Evolutionary conservation across 2,797 vertebrate genomes (phyloP), one percentile per base, ranked within the genome.

Genomic region (Pantherophis alleghaniensis): DNA sequence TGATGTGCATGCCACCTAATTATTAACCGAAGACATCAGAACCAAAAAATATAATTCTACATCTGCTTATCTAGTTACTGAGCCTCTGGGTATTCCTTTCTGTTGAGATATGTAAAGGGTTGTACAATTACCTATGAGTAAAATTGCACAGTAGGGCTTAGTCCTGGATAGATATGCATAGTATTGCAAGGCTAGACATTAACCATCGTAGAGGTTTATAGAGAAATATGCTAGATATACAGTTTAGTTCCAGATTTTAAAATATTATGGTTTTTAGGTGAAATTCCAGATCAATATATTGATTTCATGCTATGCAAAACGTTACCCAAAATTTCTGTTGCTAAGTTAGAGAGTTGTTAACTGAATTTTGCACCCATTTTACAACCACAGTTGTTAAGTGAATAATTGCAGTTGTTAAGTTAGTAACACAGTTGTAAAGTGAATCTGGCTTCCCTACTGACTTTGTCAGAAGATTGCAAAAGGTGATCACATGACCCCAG

Each of bases 1-100:
- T 94, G 87, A 94, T 89, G 95, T 86, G 61, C 86, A 88, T 60
- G 28, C 5, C 16, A 42, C n/a, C 13, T 24, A n/a, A 87, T 59
- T 90, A 86, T 93, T 79, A 57, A 56, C 14, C 51, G 3, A 93
- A 91, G 32, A 55, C 32, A 61, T 53, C 55, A 83, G 37, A 89
- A 37, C n/a, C 57, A 51, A 79, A 22, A 63, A 55, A 7, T 83
- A 28, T 4, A 83, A 60, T 88, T 59, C 56, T 37, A 32, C 37
- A 42, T 55, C 51, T 32, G 24, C 26, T 66, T 83, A 59, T 13
- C 5, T 26, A 22, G 69, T n/a, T 55, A 74, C 42, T 66, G 60
- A 89, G 47, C 42, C 11, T 26, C 60, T 47, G 42, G 24, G 1
- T 47, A 18, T 32, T 89, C 61, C 51, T 32, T 87, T 87, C 28